Base-by-base conservation (phyloP, 2,797 vertebrate species). In the Sus cebifrons region DNA sequence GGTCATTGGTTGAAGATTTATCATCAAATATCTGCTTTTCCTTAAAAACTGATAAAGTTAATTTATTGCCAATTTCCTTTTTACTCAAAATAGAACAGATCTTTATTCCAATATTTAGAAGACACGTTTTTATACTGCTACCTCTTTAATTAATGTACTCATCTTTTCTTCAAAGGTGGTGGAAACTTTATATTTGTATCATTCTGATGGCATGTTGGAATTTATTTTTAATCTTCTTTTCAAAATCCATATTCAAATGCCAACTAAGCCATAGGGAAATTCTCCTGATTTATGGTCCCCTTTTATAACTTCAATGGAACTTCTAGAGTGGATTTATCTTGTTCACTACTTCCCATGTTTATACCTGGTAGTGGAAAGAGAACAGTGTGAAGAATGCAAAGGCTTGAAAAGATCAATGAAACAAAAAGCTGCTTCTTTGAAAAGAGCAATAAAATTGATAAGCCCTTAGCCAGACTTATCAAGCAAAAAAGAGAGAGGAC, bases 161-260 rank as follows among this genome's bases (percentile, higher is more conserved):
- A 54, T 81, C 21, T 7, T 86, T 58, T 86, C 5, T 65, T 15
- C 3, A 62, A 29, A 82, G 82, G 27, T 71, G 15, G 27, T 86
- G 2, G 62, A 71, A 88, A 94, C 16, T 20, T 75, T 75, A 21
- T 49, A 85, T 62, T 89, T 85, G 32, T 70, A 75, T 84, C 52
- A 68, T 79, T 56, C 8, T 81, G 44, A 68, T 82, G 68, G 62
- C 49, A 92, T 23, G 9, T 23, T 92, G 65, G 67, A 67, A 81
- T 93, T 79, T 85, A 71, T 68, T 91, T 86, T 94, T 86, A 36
- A 87, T 52, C 17, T 20, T 82, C 4, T 68, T 77, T 81, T 56
- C 23, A 88, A 78, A 86, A 60, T 70, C 36, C 13, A 4, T 29
- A 92, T 58, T 92, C 23, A 73, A 82, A 68, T 25, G 20, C 12